Base-by-base conservation (phyloP, 2,113 vertebrate species). In the Gasterosteus nipponicus region DNA sequence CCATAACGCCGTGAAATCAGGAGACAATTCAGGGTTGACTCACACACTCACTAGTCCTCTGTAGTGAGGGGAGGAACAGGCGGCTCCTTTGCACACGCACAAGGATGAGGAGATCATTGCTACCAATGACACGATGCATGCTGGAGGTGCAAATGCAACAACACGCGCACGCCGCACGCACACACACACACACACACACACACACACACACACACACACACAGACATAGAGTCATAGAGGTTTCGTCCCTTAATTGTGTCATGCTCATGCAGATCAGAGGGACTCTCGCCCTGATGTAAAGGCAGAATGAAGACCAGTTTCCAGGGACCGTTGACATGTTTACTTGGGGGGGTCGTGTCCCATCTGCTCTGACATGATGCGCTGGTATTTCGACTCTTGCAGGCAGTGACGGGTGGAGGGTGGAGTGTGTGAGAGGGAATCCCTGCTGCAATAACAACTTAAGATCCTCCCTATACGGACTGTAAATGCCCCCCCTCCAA, bases 361-460 rank as follows among this genome's bases (percentile, higher is more conserved):
- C 73, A 60, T 75, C 65, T 74, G 79, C 72, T 41, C 39, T 68
- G 60, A 44, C 26, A 7, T 22, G 57, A 67, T 82, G 69, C 58
- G 66, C 59, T 68, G 79, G 59, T 35, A 68, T 75, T 57, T 51
- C 31, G 64, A 75, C 66, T 79, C 26, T 16, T 72, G 66, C 35
- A 42, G 63, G 3, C 73, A 64, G 66, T 44, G 62, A 54, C 68
- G 84, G 73, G 65, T 64, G 64, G 80, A 49, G 69, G 51, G 70
- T 33, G 73, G 51, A 69, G 57, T 61, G 66, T 56, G 60, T 15
- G 64, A 58, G 83, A 87, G 88, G 87, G 85, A 89, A 89, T 88
- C 88, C 90, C 91, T 91, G 83, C 91, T 92, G 91, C 90, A 92
- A 89, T 86, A 91, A 89, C 87, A 91, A 89, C 82, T 90, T 90